These are phyloP conservation scores for Seira sanloemensis DNA, from an alignment of 2,888 invertebrate genomes.

Conservation along the genomic window DNA sequence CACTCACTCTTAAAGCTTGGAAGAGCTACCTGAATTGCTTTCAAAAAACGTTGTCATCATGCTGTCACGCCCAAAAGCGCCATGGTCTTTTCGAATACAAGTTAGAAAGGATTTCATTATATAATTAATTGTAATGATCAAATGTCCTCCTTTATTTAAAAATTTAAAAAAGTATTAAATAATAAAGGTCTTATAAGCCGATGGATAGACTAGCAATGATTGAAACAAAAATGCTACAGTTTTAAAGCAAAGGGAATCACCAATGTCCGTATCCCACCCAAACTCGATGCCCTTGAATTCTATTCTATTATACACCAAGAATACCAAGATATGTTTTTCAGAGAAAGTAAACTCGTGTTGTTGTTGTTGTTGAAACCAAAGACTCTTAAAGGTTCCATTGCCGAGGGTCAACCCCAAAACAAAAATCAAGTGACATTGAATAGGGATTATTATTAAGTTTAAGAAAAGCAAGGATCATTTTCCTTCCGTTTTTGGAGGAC, in stretches of 20 bases:
- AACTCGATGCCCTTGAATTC: neutral
- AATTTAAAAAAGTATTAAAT: no score
- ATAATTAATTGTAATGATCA: no score
- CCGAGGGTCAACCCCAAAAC: conserved; percentile 40
- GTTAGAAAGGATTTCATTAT: no score
- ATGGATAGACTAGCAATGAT: no score
- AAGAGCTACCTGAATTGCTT: neutral
- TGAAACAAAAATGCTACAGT: no score
- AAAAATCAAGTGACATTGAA: conserved; percentile 34
- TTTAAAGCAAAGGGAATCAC: no score
- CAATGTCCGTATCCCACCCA: neutral
- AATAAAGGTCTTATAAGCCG: no score
- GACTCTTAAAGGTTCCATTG: neutral
- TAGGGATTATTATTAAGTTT: neutral
- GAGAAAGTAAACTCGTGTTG: neutral
- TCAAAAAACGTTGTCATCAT: neutral
- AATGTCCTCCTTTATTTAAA: no score
- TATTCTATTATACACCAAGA: neutral
- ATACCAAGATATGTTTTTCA: neutral
- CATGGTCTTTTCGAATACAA: neutral
- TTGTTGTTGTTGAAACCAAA: neutral
- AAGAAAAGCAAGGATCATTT: conserved; percentile 41
- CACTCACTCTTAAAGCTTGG: neutral
- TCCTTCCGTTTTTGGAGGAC: neutral
- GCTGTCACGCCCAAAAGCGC: conserved; percentile 3